Percentiles rank a stretch among this genome's conserved stretches.
These are phyloP conservation scores for Coregonus ussuriensis DNA, from an alignment of 2,797 vertebrate genomes.

Conservation along the genomic window DNA sequence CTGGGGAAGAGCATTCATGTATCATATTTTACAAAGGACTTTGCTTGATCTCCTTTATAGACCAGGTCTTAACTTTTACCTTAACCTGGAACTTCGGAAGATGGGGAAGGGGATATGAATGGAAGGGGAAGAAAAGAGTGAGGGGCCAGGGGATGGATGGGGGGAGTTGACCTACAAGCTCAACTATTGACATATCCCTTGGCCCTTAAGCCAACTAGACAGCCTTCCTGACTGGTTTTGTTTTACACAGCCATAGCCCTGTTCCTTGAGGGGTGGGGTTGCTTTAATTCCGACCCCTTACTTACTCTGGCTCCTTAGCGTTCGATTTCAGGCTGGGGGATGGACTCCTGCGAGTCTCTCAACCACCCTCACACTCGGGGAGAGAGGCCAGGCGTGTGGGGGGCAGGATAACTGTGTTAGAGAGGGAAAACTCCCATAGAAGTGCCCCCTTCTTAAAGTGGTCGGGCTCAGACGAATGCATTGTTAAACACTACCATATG, in stretches of 20 bases:
- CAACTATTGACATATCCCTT: slow-evolving; percentile 57
- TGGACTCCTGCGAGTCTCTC: slow-evolving; percentile 60
- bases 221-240: slow-evolving; percentile 68
- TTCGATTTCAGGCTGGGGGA: slow-evolving; percentile 66
- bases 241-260: slow-evolving; percentile 72
- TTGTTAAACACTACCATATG: slow-evolving; percentile 76
- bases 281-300: slow-evolving; percentile 72
- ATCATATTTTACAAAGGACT: slow-evolving; percentile 38
- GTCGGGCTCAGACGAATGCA: slow-evolving; percentile 64
- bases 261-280: slow-evolving; percentile 68
- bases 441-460: slow-evolving; percentile 55
- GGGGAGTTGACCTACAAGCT: slow-evolving; percentile 45
- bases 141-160: neutral
- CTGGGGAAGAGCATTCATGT: slow-evolving; percentile 59
- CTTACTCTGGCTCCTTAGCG: slow-evolving; percentile 65
- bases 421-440: slow-evolving; percentile 37
- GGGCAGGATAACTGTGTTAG: slow-evolving; percentile 49
- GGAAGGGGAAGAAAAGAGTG: neutral
- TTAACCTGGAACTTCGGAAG: slow-evolving; percentile 29
- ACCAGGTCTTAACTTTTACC: slow-evolving; percentile 38
- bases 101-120: neutral
- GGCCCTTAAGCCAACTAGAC: slow-evolving; percentile 63
- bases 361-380: slow-evolving; percentile 62
- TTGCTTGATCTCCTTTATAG: neutral
- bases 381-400: slow-evolving; percentile 53